These are phyloP conservation scores for Chloroceryle amazona DNA, from an alignment of 2,797 vertebrate species.

Conservation along the genomic window DNA sequence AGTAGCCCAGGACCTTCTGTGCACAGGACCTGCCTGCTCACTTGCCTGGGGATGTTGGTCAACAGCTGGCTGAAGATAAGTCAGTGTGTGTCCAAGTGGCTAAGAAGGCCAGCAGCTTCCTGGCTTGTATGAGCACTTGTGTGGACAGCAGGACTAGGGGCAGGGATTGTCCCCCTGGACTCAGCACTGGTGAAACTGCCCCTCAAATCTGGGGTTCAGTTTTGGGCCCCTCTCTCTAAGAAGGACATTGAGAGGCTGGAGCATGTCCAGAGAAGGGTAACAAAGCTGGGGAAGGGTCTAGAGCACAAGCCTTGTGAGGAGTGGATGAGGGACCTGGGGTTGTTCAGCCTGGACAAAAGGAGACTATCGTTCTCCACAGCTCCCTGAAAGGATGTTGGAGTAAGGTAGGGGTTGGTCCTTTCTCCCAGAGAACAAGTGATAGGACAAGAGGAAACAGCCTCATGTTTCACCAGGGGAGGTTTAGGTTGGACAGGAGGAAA, in stretches of 20 bases:
- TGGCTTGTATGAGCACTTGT: neutral
- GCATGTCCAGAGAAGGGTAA: neutral
- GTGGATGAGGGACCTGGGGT: neutral
- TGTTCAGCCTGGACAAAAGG: neutral
- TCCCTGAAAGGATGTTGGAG: neutral
- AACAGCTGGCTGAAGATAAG: neutral
- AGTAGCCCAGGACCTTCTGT: accelerated
- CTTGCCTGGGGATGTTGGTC: neutral
- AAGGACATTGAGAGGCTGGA: neutral
- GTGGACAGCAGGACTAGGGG: neutral
- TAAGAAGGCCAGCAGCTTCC: neutral
- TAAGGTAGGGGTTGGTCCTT: neutral
- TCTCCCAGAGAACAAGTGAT: neutral
- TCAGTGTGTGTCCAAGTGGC: neutral
- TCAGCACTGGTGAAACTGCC: neutral
- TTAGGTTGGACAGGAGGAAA: neutral
- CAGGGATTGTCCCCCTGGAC: neutral
- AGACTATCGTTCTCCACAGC: neutral
- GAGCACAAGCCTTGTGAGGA: neutral
- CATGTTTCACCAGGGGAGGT: neutral
- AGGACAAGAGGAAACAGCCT: neutral
- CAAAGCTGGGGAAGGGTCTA: neutral
- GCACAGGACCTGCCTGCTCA: neutral
- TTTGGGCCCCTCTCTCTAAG: neutral
- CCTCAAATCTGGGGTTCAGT: neutral